Conservation (phyloP, 2,113 vertebrate genomes). For the Rallus limicola region DNA sequence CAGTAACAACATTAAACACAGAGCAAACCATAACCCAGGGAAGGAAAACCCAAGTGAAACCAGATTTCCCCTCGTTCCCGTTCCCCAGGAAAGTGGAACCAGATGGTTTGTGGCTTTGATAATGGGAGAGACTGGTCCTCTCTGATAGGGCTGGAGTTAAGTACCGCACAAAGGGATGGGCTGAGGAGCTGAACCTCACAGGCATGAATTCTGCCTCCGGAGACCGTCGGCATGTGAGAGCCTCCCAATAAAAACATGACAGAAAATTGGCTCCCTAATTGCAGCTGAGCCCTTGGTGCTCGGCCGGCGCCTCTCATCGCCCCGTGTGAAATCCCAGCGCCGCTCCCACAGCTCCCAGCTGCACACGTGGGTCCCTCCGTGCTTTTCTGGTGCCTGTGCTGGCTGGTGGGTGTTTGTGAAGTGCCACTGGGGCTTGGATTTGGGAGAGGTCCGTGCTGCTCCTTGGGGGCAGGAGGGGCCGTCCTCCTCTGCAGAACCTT, state of each 20-base stretch:
- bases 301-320: background rate
- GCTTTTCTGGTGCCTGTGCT: background rate
- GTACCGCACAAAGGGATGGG: slow-evolving; percentile 60
- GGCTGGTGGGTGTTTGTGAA: background rate
- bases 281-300: background rate
- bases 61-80: slow-evolving; percentile 71
- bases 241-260: background rate
- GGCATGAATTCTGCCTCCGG: slow-evolving; percentile 50
- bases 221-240: slow-evolving; percentile 62
- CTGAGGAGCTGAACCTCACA: slow-evolving; percentile 54
- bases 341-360: background rate
- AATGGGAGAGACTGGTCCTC: slow-evolving; percentile 65
- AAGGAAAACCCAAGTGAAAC: slow-evolving; percentile 74
- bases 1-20: slow-evolving; percentile 71
- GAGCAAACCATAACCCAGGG: slow-evolving; percentile 68
- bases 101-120: slow-evolving; percentile 78
- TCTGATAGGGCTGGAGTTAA: slow-evolving; percentile 37
- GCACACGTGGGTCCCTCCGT: no score
- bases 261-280: background rate
- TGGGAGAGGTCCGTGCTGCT: fast-evolving
- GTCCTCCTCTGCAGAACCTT: background rate
- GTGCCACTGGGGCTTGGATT: fast-evolving
- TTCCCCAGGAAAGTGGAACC: slow-evolving; percentile 76
- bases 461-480: background rate
- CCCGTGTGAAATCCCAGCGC: background rate